Evolutionary conservation across 1,140 invertebrate genomes (phyloP), one percentile per base, ranked within the genome.

Genomic region (Platorchestia sp.): DNA sequence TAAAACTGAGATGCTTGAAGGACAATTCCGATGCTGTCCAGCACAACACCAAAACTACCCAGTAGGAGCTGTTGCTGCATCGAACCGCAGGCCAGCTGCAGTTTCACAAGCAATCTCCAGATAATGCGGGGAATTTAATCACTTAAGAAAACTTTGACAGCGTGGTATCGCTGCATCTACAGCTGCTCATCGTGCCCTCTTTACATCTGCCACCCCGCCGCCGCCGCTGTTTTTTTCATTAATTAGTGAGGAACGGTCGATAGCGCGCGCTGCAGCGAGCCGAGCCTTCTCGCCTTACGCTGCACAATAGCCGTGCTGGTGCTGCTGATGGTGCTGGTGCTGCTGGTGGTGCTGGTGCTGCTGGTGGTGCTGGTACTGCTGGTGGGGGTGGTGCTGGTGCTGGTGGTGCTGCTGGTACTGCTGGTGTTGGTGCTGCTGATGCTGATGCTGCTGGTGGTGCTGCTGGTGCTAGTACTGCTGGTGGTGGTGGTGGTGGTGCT

Each of bases 371-470:
- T 86, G 40, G 86, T 86, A 36, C 86, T 86, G 86, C 86, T 86
- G 40, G 86, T 86, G 86, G 7, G 7, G 41, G 10, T 86, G 40
- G 36, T 86, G 40, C 86, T 86, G 36, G 10, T 86, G 86, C 10
- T 86, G 86, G 10, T 86, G 40, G 86, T 86, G 86, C 86, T 86
- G 86, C 86, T 86, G 40, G 86, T 86, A 86, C 86, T 86, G 86
- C 86, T 86, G 86, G 40, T 86, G 86, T 36, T 86, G 40, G 36
- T 86, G 86, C 36, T 86, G 86, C 86, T 86, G 40, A 36, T 86
- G 40, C 86, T n/a, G 86, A 5, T 86, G 86, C 10, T 86, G 86
- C 87, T 89, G 41, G 41, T 42, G 87, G 27, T 89, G 43, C 87
- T 89, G 3, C 0, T 89, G 36, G 0, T 89, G 87, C 22, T 42